Base-by-base conservation (phyloP, 2,888 invertebrate genomes). In the Sabatieria punctata region DNA sequence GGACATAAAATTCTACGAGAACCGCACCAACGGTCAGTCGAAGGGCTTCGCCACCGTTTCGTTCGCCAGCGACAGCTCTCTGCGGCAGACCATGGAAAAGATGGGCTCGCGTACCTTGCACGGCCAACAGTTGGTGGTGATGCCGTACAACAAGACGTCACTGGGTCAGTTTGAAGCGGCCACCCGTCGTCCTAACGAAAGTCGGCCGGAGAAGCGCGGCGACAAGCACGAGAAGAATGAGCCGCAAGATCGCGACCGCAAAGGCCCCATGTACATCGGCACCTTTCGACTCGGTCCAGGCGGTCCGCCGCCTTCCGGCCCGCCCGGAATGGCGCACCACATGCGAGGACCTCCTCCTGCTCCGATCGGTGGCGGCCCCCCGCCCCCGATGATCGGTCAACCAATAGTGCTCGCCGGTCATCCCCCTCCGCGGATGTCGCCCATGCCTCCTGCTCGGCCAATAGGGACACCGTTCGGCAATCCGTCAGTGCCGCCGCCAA, bases 1-100 rank as follows among this genome's bases (percentile, higher is more conserved):
- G 61, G 97, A 99, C 67, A 89, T 97, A 33, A 95, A 95, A 71
- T 99, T 97, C 72, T 93, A 93, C 72, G 97, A 97, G 71, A 97
- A 97, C 73, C 78, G 95, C 60, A 83, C 89, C 30, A 95, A 95
- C 73, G 95, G 95, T 24, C 93, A 93, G 69, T 91, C 89, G 0
- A 95, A 1, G 51, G 73, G 72, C 26, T 97, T 93, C 72, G 95
- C 93, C 66, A 82, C 93, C 43, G 80, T 95, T 56, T 84, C 88
- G 1, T 74, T 97, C 54, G 88, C 85, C 18, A 89, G 91, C 0
- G 93, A 95, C 62, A 75, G 78, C 53, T 89, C 91, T 56, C 78
- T 86, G 68, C 75, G 88, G 47, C 72, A 79, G 62, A 81, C 89
- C 50, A 77, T 95, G 77, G 95, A 97, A 56, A 79, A 86, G 57